Percentiles rank a stretch among this genome's conserved stretches.
phyloP scores from a whole-genome alignment of 2,797 vertebrate species.

The Pelodytes ibericus region DNA sequence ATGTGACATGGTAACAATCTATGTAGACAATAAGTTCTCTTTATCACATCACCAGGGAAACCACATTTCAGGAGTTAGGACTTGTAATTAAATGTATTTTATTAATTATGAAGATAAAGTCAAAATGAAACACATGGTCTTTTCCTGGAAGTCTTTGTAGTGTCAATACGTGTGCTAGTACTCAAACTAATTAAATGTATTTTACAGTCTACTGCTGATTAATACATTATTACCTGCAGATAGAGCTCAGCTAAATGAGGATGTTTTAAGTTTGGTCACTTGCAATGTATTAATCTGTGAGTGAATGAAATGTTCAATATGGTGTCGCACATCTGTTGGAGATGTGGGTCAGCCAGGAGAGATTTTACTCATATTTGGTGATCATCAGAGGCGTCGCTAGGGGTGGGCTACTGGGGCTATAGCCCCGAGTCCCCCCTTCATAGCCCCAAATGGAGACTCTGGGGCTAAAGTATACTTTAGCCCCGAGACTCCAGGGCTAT shows the following conservation, averaged over 20 bases:
- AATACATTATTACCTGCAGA: background rate
- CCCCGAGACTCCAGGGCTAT: no score
- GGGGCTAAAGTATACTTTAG: no score
- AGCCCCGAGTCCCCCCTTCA: no score
- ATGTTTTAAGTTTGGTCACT: background rate
- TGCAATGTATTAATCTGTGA: background rate
- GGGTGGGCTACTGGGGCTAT: no score
- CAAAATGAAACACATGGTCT: background rate
- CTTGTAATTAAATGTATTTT: background rate
- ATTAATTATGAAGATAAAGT: background rate
- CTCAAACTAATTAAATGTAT: background rate
- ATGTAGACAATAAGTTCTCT: background rate
- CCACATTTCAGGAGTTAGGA: background rate
- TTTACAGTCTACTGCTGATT: slow-evolving; percentile 9
- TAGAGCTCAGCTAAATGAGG: background rate
- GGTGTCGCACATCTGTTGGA: no score
- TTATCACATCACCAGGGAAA: background rate
- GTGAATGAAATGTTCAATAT: background rate
- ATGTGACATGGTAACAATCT: background rate
- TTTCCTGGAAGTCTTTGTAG: background rate
- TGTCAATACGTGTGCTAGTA: background rate
- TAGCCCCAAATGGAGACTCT: no score
- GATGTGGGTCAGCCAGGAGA: no score
- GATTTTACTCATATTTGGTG: no score
- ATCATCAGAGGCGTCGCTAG: no score